Base-by-base conservation (phyloP, 2,888 invertebrate species). In the Acleris laterana region DNA sequence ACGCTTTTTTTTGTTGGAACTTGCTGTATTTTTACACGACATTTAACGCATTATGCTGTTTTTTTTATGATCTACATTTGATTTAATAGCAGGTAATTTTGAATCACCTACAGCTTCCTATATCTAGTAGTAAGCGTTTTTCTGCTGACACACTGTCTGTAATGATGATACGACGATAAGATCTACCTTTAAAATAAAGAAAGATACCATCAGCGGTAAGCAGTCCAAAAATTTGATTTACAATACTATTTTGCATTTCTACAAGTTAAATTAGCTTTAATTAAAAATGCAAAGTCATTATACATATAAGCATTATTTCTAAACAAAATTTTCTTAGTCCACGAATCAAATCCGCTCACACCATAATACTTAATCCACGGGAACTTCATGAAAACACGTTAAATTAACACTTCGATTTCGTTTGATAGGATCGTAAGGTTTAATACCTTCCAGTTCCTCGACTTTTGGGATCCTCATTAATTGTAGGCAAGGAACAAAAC, bases 381-480 rank as follows among this genome's bases (percentile, higher is more conserved):
- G 17, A 58, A 48, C 22, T 58, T 48, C 46, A 48, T 46, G 44
- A 19, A 20, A 52, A 46, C 32, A 58, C 38, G 52, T 46, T 44
- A 22, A 44, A 53, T 65, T 65, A 68, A 49, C 55, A 58, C 52
- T 49, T 61, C 38, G 55, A 55, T 48, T n/a, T n/a, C 51, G 38
- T 61, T 68, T 58, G 66, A 68, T 69, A 59, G 69, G 59, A 44
- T 48, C 48, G 48, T 61, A 50, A 28, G 13, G 59, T 61, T 70
- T 63, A 63, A 70, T 65, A 42, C 59, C 53, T 19, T 59, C 60
- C 55, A 63, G 61, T 51, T 51, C 51, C 49, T 53, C 50, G 70
- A 69, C 75, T 71, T 71, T 71, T 69, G 77, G 77, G 77, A 78
- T 79, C 72, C 73, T 77, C 76, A 74, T 78, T 76, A 77, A 75